Percentiles rank a stretch among this genome's conserved stretches.
These are phyloP conservation scores for Berghia stephanieae DNA, from an alignment of 1,140 invertebrate species.

Conservation along the genomic window DNA sequence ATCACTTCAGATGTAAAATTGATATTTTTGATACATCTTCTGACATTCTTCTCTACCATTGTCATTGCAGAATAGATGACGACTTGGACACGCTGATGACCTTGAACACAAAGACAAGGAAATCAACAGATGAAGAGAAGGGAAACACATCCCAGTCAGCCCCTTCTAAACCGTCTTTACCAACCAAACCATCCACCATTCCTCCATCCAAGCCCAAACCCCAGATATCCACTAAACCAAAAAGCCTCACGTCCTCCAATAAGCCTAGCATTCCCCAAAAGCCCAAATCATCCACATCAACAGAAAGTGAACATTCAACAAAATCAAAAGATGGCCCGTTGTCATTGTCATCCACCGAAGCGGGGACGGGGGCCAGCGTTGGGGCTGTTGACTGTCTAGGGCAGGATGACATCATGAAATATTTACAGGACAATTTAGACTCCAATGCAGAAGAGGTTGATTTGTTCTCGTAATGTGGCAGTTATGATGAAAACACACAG, in stretches of 20 bases:
- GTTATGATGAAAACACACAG: no score
- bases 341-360: no score
- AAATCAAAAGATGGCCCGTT: neutral
- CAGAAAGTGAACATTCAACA: neutral
- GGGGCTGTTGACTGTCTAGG: neutral
- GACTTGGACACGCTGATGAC: conserved; percentile 20
- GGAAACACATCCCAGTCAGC: neutral
- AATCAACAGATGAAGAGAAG: neutral
- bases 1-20: no score
- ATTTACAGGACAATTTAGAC: conserved; percentile 22
- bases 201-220: neutral
- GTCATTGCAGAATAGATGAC: conserved; percentile 26
- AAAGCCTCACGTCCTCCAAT: no score
- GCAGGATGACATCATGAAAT: conserved; percentile 29
- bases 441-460: conserved; percentile 22
- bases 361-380: neutral
- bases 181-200: conserved; percentile 8
- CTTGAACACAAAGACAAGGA: conserved; percentile 6
- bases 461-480: conserved; percentile 31
- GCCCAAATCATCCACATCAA: neutral
- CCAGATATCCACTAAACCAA: no score
- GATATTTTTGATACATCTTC: no score
- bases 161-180: neutral
- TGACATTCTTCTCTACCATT: conserved; percentile 3
- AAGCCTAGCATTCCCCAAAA: conserved; percentile 1